Base-by-base conservation (phyloP, 2,113 vertebrate genomes). In the Mohoua ochrocephala region DNA sequence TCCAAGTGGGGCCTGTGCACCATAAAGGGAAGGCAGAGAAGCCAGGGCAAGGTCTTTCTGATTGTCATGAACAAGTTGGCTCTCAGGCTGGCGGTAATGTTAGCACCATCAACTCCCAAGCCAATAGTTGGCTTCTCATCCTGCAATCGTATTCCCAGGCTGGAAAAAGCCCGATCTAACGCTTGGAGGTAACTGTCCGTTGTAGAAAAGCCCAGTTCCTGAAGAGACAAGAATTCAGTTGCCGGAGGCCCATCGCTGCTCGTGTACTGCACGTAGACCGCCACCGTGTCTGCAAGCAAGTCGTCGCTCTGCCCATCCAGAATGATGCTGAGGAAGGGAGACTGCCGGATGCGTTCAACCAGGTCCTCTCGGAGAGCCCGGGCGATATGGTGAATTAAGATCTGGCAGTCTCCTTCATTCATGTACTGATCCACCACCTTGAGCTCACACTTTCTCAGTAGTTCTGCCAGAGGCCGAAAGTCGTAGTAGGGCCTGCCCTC, bases 351-450 rank as follows among this genome's bases (percentile, higher is more conserved):
- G 91, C 99, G 99, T 97, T 99, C 99, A 6, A 99, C 98, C 74
- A 99, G 97, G 94, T 99, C 99, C 87, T 99, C 99, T 30, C 99
- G 98, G 56, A 99, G 97, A 18, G 99, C 98, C 33, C 98, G 97
- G 65, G 98, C 98, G 1, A 99, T 99, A 95, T 99, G 99, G 80
- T 99, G 99, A 54, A 99, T 98, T 65, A 99, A 98, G 92, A 99
- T 98, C 92, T 99, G 99, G 93, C 99, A 99, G 97, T 99, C 99
- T 0, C 99, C 99, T 87, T 99, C 99, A 1, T 99, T 99, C 99
- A 99, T 98, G 97, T 99, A 99, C 91, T 99, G 99, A 97, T 99
- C 99, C 49, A 99, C 99, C 89, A 99, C 99, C 93, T 99, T 99
- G 75, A 99, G 99, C 42, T 99, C 99, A 13, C 99, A 99, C 93